Base-by-base conservation (phyloP, 2,113 vertebrate species). In the Pygoscelis antarcticus region DNA sequence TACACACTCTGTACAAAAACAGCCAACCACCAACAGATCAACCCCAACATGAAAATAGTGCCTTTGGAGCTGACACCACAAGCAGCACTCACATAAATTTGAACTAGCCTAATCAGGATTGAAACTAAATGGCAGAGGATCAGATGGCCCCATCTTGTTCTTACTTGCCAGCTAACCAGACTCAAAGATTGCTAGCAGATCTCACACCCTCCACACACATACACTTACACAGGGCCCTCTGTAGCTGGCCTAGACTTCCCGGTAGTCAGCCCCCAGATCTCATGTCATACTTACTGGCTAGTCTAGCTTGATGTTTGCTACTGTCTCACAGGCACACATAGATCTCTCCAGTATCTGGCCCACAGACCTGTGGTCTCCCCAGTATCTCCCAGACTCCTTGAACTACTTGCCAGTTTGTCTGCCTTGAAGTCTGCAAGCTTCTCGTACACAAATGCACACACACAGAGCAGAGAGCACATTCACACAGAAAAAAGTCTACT, bases 181-280 rank as follows among this genome's bases (percentile, higher is more conserved):
- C 26, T 69, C 26, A 65, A 83, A 79, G 29, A 5, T 3, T 86
- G 22, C 30, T 38, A 27, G 21, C 16, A 71, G 16, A 61, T 40
- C 16, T 74, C 25, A n/a, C 7, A 20, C 19, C 10, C 18, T 54
- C 7, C 49, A 12, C 20, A 13, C 13, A 52, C 0, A 0, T 8
- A 4, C 5, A 12, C 10, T 30, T 25, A 46, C n/a, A 13, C 26
- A 25, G 19, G 4, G 16, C 13, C 8, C 5, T 57, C 36, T 52
- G 44, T 4, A n/a, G 18, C 30, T 77, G 20, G 8, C 13, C 27
- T 36, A 11, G 16, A 34, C 19, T 83, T 40, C 66, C 32, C 40
- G 12, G 11, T 22, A 52, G 30, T 26, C 30, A 69, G 26, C 2
- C 23, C 21, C 23, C 21, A 52, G 21, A 30, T 26, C 40, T 80